Conservation (phyloP, 2,888 invertebrate species). For the Cyclophora albipunctata region DNA sequence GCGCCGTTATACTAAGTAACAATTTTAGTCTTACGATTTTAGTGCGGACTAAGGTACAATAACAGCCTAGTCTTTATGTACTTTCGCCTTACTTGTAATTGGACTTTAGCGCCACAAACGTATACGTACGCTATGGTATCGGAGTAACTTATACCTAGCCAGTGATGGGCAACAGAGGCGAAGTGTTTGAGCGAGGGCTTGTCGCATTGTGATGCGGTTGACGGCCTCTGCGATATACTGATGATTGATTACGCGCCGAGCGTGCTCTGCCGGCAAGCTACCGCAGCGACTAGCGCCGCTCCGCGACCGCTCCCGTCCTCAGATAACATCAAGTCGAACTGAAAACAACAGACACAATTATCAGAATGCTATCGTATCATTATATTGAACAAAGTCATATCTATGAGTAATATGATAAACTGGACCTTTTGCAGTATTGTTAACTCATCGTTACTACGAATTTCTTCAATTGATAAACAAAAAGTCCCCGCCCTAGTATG, state of each 20-base stretch:
- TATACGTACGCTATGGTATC: too few species aligned
- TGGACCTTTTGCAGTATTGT: too few species aligned
- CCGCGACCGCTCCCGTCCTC: constrained; percentile 98
- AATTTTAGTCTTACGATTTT: constrained; percentile 19
- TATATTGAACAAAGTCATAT: too few species aligned
- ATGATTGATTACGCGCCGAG: constrained; percentile 27
- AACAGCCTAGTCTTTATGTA: constrained; percentile 20
- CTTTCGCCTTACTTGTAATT: constrained; percentile 13
- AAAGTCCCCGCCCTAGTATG: too few species aligned
- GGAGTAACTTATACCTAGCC: neutral
- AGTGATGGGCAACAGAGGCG: neutral
- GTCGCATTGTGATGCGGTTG: constrained; percentile 11
- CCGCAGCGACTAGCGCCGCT: constrained; percentile 96
- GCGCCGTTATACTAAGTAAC: constrained; percentile 19
- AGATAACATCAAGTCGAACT: constrained; percentile 95
- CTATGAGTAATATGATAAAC: too few species aligned
- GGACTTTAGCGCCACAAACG: constrained; percentile 8
- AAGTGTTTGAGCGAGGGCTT: neutral
- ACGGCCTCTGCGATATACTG: constrained; percentile 16
- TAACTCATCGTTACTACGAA: too few species aligned
- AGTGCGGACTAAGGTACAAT: constrained; percentile 5
- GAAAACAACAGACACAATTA: constrained; percentile 37
- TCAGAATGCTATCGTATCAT: too few species aligned
- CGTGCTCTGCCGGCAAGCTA: constrained; percentile 80
- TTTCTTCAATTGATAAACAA: too few species aligned